These are phyloP conservation scores for Holacanthus passer DNA, from an alignment of 2,113 vertebrate species.

Conservation along the genomic window DNA sequence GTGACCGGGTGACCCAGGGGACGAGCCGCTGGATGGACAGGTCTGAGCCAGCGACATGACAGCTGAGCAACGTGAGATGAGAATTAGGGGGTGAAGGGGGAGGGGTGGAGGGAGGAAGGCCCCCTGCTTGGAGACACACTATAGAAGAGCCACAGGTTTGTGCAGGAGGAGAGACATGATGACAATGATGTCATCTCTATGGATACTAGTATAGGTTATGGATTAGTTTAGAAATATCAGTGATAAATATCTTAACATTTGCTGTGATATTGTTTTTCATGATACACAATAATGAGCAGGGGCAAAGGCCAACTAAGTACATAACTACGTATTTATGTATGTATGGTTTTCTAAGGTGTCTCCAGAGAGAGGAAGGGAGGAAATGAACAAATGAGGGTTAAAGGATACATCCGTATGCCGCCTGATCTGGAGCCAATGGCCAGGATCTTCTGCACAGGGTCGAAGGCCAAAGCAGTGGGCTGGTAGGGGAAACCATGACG, in stretches of 20 bases:
- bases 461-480: constrained; percentile 95
- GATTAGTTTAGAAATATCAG: background rate
- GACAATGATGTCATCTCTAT: background rate
- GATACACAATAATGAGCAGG: background rate
- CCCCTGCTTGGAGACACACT: constrained; percentile 16
- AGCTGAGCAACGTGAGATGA: constrained; percentile 43
- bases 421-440: constrained; percentile 95
- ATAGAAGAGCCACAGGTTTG: constrained; percentile 8
- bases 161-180: background rate
- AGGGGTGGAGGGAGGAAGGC: background rate
- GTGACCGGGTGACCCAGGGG: constrained; percentile 55
- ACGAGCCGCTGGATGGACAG: constrained; percentile 47
- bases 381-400: constrained; percentile 18
- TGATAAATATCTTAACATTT: background rate
- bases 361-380: background rate
- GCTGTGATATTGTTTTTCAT: background rate
- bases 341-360: background rate
- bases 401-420: constrained; percentile 99
- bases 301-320: background rate
- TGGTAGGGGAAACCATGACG: constrained; percentile 97
- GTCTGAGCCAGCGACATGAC: constrained; percentile 60
- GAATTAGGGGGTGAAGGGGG: constrained; percentile 1
- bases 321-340: background rate
- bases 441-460: constrained; percentile 98
- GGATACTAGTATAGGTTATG: background rate